phyloP scores from a whole-genome alignment of 2,797 vertebrate genomes.

The Mastacembelus armatus region DNA sequence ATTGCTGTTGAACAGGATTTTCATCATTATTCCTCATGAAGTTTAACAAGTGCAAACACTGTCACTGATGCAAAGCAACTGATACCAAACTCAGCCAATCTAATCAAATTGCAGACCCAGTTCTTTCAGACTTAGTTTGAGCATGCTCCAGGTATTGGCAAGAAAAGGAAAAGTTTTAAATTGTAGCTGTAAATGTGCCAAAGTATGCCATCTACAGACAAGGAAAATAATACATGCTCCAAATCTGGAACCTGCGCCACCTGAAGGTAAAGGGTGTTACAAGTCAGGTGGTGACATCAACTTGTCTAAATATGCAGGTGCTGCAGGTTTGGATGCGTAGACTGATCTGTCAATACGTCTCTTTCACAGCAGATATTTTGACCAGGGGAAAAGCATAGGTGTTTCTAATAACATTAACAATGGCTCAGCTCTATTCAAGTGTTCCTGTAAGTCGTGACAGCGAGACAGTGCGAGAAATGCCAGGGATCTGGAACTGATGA shows the following conservation, averaged over 20 bases:
- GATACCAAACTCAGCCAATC: constrained; percentile 3
- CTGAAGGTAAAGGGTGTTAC: neutral
- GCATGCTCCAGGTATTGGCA: neutral
- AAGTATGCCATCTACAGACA: neutral
- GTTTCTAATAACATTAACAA: neutral
- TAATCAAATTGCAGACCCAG: constrained; percentile 12
- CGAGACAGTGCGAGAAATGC: neutral
- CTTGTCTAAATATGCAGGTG: neutral
- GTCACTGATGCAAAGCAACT: constrained; percentile 21
- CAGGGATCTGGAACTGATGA: neutral
- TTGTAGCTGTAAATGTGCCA: neutral
- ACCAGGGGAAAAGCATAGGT: neutral
- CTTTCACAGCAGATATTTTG: neutral
- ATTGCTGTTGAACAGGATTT: neutral
- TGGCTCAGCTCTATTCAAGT: no score
- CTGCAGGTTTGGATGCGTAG: neutral
- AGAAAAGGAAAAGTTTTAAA: constrained; percentile 16
- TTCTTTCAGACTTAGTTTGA: constrained; percentile 7
- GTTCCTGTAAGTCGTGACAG: neutral
- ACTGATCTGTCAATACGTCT: neutral
- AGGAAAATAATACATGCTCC: neutral
- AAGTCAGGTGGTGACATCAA: neutral
- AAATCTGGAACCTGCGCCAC: neutral
- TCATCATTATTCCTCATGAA: neutral
- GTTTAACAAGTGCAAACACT: constrained; percentile 23